phyloP scores from a whole-genome alignment of 2,797 vertebrate genomes.

The Valencia hispanica region DNA sequence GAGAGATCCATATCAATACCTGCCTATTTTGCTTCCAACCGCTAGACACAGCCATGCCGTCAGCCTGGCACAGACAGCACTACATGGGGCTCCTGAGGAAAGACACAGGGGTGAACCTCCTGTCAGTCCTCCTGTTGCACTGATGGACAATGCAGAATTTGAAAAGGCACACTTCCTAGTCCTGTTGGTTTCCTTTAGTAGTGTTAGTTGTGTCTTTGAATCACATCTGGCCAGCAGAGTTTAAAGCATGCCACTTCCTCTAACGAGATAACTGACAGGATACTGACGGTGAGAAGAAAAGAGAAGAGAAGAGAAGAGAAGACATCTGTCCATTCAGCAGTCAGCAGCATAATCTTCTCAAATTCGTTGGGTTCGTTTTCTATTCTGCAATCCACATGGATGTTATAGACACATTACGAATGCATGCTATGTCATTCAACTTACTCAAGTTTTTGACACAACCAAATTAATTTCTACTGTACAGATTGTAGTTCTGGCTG shows the following conservation, averaged over 20 bases:
- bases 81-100: slow-evolving; percentile 67
- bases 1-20: slow-evolving; percentile 81
- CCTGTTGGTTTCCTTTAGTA: slow-evolving; percentile 57
- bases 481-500: too few species aligned
- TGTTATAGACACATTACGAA: not conserved
- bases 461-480: not conserved
- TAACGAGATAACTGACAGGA: slow-evolving; percentile 35
- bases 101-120: slow-evolving; percentile 58
- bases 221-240: slow-evolving; percentile 74
- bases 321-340: not conserved
- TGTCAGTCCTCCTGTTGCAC: slow-evolving; percentile 70
- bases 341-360: too few species aligned
- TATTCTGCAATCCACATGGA: not conserved
- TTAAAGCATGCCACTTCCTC: slow-evolving; percentile 63
- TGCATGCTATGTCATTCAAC: not conserved
- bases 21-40: slow-evolving; percentile 67
- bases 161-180: slow-evolving; percentile 76
- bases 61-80: slow-evolving; percentile 63
- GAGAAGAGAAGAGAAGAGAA: slow-evolving; percentile 13
- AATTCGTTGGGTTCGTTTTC: not conserved
- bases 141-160: slow-evolving; percentile 61
- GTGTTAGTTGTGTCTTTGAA: slow-evolving; percentile 57
- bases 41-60: slow-evolving; percentile 64
- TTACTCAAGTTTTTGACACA: not conserved
- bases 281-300: slow-evolving; percentile 8